Evolutionary conservation across 1,140 invertebrate species (phyloP), one percentile per base, ranked within the genome.

Genomic region (Antheraea pernyi): DNA sequence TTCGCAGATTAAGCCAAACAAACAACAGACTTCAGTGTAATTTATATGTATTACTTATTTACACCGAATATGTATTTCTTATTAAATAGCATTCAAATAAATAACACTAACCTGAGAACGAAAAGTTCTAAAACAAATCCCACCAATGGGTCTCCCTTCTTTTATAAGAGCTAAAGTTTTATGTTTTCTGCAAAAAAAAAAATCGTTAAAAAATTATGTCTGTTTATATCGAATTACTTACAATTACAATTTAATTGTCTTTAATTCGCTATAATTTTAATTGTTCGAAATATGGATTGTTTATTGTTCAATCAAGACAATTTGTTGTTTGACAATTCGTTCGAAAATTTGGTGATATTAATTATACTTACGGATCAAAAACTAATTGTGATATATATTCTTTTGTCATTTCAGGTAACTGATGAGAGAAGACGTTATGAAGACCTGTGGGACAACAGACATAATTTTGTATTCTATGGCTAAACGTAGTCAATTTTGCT

Each of bases 101-200:
- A 42, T 42, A 16, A 53, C 46, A 63, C 59, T 16, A 80, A 92
- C 92, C 81, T 97, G 97, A 13, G 95, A 95, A 9, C 96, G 95
- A 93, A 99, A 99, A 88, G 98, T 98, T 7, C 99, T 94, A 84
- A 99, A 99, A 86, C 99, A 99, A 74, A 99, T 99, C 1, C 99
- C 99, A 13, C 99, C 99, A 76, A 99, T 99, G 0, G 99, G 98
- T 77, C 96, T 94, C 53, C 96, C 96, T 80, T 98, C 96, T 89
- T 99, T 99, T 13, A 99, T 96, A 0, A 99, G 82, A 0, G 97
- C 97, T 65, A 99, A 83, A 0, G 98, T 99, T 88, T 98, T 98
- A 91, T 99, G 98, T 92, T 99, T 99, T 53, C 97, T 98, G 83
- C 46, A 93, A 80, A 70, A 72, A 78, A 80, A 69, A 13, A 48